These are phyloP conservation scores for Brachionus asplanchnoidis DNA, from an alignment of 1,140 invertebrate genomes.

Conservation along the genomic window DNA sequence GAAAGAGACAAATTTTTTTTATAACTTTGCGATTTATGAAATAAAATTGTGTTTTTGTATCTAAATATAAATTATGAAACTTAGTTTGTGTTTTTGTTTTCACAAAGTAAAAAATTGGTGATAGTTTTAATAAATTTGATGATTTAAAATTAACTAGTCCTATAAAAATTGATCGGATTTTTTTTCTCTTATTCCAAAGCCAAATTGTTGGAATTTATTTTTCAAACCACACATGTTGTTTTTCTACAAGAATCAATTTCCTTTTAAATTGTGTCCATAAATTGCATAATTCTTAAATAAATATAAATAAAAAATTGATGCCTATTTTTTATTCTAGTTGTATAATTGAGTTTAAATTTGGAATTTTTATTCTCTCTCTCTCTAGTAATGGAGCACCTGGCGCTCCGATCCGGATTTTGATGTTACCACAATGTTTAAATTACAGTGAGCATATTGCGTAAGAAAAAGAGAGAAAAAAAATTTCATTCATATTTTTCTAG, in stretches of 20 bases:
- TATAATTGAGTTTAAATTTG: too few relatives aligned
- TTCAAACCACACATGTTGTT: background rate
- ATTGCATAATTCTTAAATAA: background rate
- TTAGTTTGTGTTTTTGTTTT: too few relatives aligned
- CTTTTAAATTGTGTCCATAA: background rate
- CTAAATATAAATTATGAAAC: too few relatives aligned
- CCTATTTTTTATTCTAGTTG: background rate
- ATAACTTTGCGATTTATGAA: too few relatives aligned
- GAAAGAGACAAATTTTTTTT: too few relatives aligned
- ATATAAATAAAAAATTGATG: background rate
- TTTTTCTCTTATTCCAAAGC: background rate
- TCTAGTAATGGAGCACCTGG: background rate
- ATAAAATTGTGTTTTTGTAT: too few relatives aligned
- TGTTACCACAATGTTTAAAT: background rate
- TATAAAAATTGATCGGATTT: background rate
- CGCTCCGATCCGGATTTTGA: background rate
- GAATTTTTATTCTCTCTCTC: background rate
- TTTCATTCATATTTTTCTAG: background rate
- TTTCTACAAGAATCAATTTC: background rate
- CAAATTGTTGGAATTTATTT: too few relatives aligned
- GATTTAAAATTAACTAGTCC: too few relatives aligned
- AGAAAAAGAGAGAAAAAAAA: background rate
- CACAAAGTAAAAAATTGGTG: too few relatives aligned
- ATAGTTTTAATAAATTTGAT: too few relatives aligned
- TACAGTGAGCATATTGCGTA: background rate